Evolutionary conservation across 1,140 invertebrate genomes (phyloP).

Genomic region (Araneus ventricosus): DNA sequence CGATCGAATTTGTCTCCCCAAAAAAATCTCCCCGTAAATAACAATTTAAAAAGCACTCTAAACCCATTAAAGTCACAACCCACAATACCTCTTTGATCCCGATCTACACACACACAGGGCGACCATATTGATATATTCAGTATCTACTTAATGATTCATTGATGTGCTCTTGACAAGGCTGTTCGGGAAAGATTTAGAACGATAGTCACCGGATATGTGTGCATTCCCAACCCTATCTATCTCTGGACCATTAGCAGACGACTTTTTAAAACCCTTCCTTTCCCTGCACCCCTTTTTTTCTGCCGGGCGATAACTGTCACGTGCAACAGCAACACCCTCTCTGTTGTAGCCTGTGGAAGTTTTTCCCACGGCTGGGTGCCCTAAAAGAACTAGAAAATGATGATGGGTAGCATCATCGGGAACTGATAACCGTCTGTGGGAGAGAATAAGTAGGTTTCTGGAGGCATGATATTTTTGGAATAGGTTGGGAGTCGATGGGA

Average conservation of each 20-base stretch:
- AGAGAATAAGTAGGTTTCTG: too few relatives aligned
- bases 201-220: conserved; percentile 63
- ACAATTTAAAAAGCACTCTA: background rate
- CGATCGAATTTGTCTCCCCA: background rate
- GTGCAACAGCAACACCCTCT: conserved; percentile 46
- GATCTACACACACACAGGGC: conserved; percentile 2
- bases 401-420: conserved; percentile 3
- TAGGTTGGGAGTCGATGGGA: background rate
- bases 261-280: conserved; percentile 65
- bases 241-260: conserved; percentile 53
- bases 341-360: background rate
- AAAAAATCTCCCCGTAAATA: conserved; percentile 4
- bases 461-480: background rate
- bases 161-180: background rate
- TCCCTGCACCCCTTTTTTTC: conserved; percentile 57
- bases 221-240: conserved; percentile 58
- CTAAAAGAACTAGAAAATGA: conserved; percentile 36
- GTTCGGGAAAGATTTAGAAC: background rate
- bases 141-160: conserved; percentile 54
- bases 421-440: background rate
- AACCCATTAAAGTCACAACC: background rate
- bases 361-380: conserved; percentile 52
- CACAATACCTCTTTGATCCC: background rate
- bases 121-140: conserved; percentile 22
- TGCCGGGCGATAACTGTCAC: conserved; percentile 55